phyloP scores from a whole-genome alignment of 2,888 invertebrate species.

The Sceliomorpha sp. region DNA sequence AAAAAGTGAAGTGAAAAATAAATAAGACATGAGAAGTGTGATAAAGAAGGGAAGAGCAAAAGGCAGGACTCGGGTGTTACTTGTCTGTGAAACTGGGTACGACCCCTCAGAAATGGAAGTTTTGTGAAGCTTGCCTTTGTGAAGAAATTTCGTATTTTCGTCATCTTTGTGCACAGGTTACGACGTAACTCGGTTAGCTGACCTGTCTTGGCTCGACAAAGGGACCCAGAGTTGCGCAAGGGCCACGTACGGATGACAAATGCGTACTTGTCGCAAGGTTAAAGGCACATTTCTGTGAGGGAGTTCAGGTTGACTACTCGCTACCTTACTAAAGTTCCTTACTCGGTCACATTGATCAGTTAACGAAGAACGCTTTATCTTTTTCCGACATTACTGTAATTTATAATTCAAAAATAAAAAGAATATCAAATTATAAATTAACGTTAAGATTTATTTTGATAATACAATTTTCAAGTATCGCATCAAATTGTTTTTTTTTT shows the following conservation, averaged over 20 bases:
- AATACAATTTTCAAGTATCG: too few relatives aligned
- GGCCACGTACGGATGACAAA: conserved; percentile 41
- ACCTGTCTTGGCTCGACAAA: conserved; percentile 51
- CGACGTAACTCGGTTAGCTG: conserved; percentile 50
- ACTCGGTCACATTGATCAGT: not conserved
- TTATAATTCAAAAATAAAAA: conserved; percentile 1
- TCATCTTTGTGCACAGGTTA: conserved; percentile 58
- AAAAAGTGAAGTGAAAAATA: too few relatives aligned
- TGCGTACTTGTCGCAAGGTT: conserved; percentile 50
- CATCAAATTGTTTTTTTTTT: too few relatives aligned
- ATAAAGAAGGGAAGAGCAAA: conserved; percentile 26
- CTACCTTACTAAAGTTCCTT: conserved; percentile 15
- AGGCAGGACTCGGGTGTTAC: conserved; percentile 69
- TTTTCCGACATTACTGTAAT: conserved; percentile 12
- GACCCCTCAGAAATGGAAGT: conserved; percentile 61
- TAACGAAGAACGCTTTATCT: conserved; percentile 27
- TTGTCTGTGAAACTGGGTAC: conserved; percentile 67
- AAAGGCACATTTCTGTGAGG: conserved; percentile 36
- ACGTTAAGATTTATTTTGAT: too few relatives aligned
- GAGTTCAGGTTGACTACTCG: conserved; percentile 11
- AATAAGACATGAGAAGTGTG: too few relatives aligned
- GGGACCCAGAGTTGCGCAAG: conserved; percentile 25
- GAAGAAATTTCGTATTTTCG: conserved; percentile 71
- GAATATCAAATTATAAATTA: too few relatives aligned
- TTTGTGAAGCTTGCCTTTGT: conserved; percentile 67